Percentiles rank a stretch among this genome's conserved stretches.
Conservation (phyloP, 2,113 vertebrate genomes). For the Malurus alboscapulatus region DNA sequence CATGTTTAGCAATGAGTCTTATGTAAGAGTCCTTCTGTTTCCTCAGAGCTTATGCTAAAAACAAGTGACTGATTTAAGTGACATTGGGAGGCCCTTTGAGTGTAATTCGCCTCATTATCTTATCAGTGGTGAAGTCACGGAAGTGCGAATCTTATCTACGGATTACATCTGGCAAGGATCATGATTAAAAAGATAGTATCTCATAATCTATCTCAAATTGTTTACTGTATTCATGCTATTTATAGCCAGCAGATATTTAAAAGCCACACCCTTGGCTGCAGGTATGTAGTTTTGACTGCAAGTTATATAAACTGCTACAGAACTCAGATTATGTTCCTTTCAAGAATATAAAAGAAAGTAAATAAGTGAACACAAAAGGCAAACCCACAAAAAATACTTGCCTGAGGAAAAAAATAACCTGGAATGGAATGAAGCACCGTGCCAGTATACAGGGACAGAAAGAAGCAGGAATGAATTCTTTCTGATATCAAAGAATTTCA, state of each 20-base stretch:
- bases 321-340: not conserved
- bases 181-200: not conserved
- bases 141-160: not conserved
- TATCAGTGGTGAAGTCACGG: not conserved
- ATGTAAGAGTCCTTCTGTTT: conserved; percentile 12
- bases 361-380: conserved; percentile 12
- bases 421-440: not conserved
- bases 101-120: conserved; percentile 38
- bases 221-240: not conserved
- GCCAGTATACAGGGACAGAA: not conserved
- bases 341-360: not conserved
- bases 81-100: conserved; percentile 20
- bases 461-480: not conserved
- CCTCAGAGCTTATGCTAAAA: conserved; percentile 41
- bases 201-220: not conserved
- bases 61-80: conserved; percentile 29
- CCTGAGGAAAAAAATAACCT: not conserved
- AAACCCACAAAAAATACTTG: not conserved
- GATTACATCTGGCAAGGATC: not conserved
- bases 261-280: not conserved
- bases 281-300: not conserved
- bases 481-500: not conserved
- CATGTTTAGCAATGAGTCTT: conserved; percentile 39
- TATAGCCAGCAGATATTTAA: not conserved
- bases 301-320: not conserved